phyloP scores from a whole-genome alignment of 1,140 invertebrate genomes.

The Parasteatoda tepidariorum region DNA sequence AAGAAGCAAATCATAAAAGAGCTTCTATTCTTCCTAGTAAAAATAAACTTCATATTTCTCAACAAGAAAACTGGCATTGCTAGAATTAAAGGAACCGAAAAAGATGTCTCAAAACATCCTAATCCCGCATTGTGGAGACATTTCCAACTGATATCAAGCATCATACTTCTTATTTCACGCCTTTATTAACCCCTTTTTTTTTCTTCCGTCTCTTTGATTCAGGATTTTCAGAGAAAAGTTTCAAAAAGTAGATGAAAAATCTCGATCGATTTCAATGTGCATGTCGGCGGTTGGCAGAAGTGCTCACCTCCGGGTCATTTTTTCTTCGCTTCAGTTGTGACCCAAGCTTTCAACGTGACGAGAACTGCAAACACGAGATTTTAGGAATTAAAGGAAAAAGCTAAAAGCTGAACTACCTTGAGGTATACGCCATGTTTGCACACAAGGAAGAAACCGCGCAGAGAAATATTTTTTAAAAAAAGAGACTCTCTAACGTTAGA shows the following conservation, averaged over 20 bases:
- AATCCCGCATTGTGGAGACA: too few species aligned
- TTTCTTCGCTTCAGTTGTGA: conserved; percentile 10
- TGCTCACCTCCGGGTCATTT: conserved; percentile 18
- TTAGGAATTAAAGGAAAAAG: background rate
- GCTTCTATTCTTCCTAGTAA: too few species aligned
- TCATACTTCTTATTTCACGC: background rate
- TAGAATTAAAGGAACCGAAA: too few species aligned
- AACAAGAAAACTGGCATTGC: too few species aligned
- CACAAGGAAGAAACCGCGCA: background rate
- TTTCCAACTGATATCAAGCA: too few species aligned
- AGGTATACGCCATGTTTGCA: background rate
- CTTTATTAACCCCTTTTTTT: background rate
- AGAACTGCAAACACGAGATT: background rate
- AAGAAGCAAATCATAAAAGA: too few species aligned
- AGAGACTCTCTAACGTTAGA: too few species aligned
- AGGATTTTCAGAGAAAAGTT: too few species aligned
- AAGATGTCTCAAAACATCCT: too few species aligned
- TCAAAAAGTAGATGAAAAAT: background rate
- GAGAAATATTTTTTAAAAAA: too few species aligned
- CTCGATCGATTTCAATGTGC: conserved; percentile 15
- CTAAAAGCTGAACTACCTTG: background rate
- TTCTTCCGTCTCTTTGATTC: too few species aligned
- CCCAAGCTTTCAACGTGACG: conserved; percentile 2
- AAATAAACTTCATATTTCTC: too few species aligned
- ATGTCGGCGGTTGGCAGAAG: background rate